A percentile compares a stretch with the other conserved stretches of the same genome.
Conservation (phyloP, 2,797 vertebrate genomes). For the Myoxocephalus aenaeus region DNA sequence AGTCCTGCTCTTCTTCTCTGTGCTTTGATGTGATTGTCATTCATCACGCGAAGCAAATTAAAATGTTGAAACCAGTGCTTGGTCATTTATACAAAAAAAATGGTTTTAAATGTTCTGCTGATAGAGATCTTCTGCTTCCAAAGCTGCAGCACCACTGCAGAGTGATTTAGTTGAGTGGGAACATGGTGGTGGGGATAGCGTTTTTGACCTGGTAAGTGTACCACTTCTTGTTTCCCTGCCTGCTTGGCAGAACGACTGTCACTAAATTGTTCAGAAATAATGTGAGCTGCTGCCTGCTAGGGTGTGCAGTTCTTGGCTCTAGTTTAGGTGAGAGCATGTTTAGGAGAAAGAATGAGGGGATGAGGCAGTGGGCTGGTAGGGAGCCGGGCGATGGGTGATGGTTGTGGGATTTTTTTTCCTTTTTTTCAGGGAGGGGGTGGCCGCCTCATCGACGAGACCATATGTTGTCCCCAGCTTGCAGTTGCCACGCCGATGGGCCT, state of each 20-base stretch:
- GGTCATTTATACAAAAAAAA: neutral
- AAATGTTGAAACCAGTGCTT: neutral
- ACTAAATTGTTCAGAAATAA: slow-evolving; percentile 74
- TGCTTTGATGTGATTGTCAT: slow-evolving; percentile 13
- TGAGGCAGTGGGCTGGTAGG: slow-evolving; percentile 24
- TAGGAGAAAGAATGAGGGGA: slow-evolving; percentile 33
- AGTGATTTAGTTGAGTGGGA: neutral
- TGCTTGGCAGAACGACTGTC: slow-evolving; percentile 55
- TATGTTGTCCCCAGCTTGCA: slow-evolving; percentile 89
- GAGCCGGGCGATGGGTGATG: slow-evolving; percentile 29
- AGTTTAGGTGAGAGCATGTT: slow-evolving; percentile 53
- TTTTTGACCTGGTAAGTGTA: slow-evolving; percentile 11
- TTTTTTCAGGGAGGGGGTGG: slow-evolving; percentile 15
- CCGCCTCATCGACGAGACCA: slow-evolving; percentile 73
- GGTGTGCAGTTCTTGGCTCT: slow-evolving; percentile 56
- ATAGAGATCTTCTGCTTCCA: neutral
- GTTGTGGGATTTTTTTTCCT: slow-evolving; percentile 38
- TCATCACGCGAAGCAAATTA: neutral
- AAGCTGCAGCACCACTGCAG: slow-evolving; percentile 2
- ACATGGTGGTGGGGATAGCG: neutral
- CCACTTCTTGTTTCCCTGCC: slow-evolving; percentile 28
- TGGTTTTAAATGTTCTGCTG: neutral
- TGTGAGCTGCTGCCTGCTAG: slow-evolving; percentile 50
- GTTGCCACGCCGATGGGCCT: slow-evolving; percentile 83
- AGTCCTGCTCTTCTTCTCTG: slow-evolving; percentile 23